Evolutionary conservation across 2,888 invertebrate species (phyloP), one percentile per base, ranked within the genome.

Genomic region (Epistrophe eligans): DNA sequence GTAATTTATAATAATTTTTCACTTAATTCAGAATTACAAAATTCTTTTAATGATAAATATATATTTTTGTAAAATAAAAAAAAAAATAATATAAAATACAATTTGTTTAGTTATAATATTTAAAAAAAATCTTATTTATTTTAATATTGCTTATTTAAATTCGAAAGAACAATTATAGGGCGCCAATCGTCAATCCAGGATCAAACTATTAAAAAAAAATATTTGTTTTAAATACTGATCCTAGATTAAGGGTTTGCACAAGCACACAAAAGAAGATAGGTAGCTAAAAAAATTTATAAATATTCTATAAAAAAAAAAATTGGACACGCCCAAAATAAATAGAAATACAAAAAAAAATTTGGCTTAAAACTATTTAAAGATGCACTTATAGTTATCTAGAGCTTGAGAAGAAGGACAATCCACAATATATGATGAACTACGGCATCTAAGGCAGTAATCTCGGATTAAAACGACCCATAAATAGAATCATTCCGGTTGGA

Each of bases 381-480:
- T 64, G 66, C 40, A 60, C 73, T 80, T 38, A 24, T 24, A 50
- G 58, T 48, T 43, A 60, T 74, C 83, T 79, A 79, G 24, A 60
- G 64, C 60, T 62, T 60, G 35, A 38, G 19, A 50, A 67, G 48
- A 24, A 50, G 15, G n/a, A 28, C 13, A 55, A 15, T 38, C 19
- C 19, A 60, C n/a, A n/a, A n/a, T n/a, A 43, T 19, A 7, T 0
- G 38, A 28, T 35, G 17, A 64, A 32, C 17, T 43, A 3, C 13
- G 13, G 19, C 35, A 32, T 83, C 94, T 94, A 97, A 92, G 97
- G 97, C 92, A 97, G 93, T 91, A 97, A 94, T 93, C 96, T 95
- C 55, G 97, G 97, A 93, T 97, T 97, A 93, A 97, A 97, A 91
- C 97, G 94, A 55, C 98, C 98, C 94, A 97, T 97, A 91, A 97